Evolutionary conservation across 2,797 vertebrate genomes (phyloP).

Genomic region (Cynopterus sphinx): DNA sequence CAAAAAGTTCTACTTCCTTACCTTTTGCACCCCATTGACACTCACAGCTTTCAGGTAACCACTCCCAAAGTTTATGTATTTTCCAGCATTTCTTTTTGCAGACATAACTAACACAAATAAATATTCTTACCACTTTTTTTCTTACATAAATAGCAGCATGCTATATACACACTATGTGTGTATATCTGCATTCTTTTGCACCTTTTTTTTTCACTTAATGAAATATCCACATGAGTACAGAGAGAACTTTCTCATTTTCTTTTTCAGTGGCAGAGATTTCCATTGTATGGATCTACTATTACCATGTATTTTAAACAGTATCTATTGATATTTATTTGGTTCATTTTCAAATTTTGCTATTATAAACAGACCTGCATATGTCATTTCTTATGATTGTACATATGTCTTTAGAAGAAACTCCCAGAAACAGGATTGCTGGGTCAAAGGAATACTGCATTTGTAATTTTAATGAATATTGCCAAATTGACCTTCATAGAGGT

Average conservation of each 20-base stretch:
- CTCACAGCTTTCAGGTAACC: neutral
- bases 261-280: neutral
- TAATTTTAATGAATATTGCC: constrained; percentile 4
- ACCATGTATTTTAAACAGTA: neutral
- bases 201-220: neutral
- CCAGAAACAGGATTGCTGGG: neutral
- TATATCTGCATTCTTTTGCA: neutral
- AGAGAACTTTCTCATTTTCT: neutral
- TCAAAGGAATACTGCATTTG: neutral
- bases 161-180: neutral
- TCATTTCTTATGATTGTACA: neutral
- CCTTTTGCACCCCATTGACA: rapidly evolving
- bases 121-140: neutral
- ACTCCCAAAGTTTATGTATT: neutral
- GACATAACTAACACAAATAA: neutral
- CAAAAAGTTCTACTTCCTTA: neutral
- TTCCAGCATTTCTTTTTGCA: neutral
- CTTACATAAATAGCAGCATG: neutral
- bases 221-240: neutral
- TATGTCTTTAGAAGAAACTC: constrained; percentile 21
- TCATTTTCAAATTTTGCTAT: neutral
- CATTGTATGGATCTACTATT: neutral
- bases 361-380: neutral
- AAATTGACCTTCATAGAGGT: neutral
- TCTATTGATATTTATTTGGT: neutral